phyloP scores from a whole-genome alignment of 2,113 vertebrate genomes.

The Megaceryle torquata region DNA sequence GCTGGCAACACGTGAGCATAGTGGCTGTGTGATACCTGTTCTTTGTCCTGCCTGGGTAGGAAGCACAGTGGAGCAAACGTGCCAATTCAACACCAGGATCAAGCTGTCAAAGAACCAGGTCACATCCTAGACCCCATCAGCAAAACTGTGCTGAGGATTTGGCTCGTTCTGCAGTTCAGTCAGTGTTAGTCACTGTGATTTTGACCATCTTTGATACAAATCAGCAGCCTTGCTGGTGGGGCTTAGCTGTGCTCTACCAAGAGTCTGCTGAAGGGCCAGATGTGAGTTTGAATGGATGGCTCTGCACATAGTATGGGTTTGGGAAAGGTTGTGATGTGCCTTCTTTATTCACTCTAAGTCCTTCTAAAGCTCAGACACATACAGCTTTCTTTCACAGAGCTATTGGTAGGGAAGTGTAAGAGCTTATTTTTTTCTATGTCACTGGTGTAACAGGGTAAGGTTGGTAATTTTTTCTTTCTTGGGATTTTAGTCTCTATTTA shows the following conservation, averaged over 20 bases:
- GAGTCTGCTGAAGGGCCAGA: neutral
- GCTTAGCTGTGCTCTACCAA: neutral
- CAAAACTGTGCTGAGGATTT: neutral
- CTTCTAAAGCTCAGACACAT: neutral
- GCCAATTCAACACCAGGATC: neutral
- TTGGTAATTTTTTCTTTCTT: neutral
- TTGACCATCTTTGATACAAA: neutral
- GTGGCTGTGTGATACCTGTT: neutral
- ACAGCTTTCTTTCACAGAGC: neutral
- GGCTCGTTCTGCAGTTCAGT: neutral
- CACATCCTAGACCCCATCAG: neutral
- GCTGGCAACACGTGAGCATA: rapidly evolving
- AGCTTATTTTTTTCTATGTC: neutral
- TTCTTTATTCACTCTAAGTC: neutral
- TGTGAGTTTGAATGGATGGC: neutral
- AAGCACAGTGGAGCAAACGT: neutral
- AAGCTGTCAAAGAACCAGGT: neutral
- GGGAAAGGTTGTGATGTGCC: neutral
- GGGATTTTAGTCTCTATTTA: neutral
- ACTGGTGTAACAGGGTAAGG: neutral
- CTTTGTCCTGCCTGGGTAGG: neutral
- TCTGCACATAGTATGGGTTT: neutral
- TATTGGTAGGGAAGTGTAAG: neutral
- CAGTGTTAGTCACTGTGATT: neutral
- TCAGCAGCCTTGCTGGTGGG: neutral